phyloP scores from a whole-genome alignment of 2,888 invertebrate genomes.

The Ichneumoninae sp. region DNA sequence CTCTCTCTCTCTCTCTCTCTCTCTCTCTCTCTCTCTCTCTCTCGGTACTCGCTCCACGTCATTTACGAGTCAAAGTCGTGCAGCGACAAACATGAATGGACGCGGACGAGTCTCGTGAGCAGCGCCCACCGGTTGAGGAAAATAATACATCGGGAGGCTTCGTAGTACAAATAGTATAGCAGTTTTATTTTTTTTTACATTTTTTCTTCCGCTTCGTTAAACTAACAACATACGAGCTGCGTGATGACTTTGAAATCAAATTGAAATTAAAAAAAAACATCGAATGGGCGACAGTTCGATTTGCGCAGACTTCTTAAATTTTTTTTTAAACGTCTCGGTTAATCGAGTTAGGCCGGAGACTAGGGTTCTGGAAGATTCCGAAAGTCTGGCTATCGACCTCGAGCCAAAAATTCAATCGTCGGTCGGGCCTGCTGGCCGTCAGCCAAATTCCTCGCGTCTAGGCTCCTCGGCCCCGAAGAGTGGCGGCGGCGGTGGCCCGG shows the following conservation, averaged over 20 bases:
- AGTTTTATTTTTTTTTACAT: neutral
- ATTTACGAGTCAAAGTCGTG: conserved; percentile 65
- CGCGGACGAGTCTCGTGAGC: conserved; percentile 53
- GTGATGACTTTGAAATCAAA: neutral
- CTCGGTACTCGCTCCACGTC: conserved; percentile 56
- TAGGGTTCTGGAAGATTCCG: conserved; percentile 70
- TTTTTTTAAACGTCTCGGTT: neutral
- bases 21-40: conserved; percentile 20
- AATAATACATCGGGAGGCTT: conserved; percentile 17
- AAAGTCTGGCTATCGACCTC: conserved; percentile 72
- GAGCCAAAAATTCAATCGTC: conserved; percentile 72
- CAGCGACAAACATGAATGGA: conserved; percentile 67
- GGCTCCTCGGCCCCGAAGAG: conserved; percentile 62
- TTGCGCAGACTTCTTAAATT: conserved; percentile 4
- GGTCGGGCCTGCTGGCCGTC: conserved; percentile 68
- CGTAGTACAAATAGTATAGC: neutral
- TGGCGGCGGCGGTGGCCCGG: conserved; percentile 51
- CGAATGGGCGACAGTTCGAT: neutral
- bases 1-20: conserved; percentile 4
- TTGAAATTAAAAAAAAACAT: neutral
- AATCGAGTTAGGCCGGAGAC: conserved; percentile 54
- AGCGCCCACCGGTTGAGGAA: conserved; percentile 52
- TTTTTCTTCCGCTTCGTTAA: neutral
- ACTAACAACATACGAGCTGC: neutral
- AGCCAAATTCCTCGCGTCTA: conserved; percentile 71